Conservation (phyloP, 2,888 invertebrate species). For the Ornithoptera alexandrae region DNA sequence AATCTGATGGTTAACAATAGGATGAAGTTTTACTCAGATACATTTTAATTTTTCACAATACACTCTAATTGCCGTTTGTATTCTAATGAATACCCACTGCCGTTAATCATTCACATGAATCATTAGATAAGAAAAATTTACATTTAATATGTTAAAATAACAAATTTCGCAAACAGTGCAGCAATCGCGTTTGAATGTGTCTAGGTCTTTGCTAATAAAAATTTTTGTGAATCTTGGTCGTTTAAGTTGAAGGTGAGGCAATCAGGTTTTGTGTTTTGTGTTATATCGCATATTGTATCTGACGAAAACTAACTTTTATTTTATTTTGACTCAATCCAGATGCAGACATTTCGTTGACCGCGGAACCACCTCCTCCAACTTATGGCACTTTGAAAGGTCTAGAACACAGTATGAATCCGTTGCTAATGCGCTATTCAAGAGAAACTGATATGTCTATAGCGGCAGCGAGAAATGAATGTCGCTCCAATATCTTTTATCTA, state of each 20-base stretch:
- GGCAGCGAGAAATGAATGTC: constrained; percentile 87
- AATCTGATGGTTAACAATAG: too few relatives aligned
- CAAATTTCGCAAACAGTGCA: constrained; percentile 12
- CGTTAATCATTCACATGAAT: constrained; percentile 1
- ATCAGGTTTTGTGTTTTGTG: constrained; percentile 19
- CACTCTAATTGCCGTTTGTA: background rate
- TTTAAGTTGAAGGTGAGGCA: constrained; percentile 7
- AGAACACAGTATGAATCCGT: constrained; percentile 95
- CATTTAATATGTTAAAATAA: constrained; percentile 15
- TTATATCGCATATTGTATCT: background rate
- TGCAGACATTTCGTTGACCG: constrained; percentile 75
- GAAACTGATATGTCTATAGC: constrained; percentile 94
- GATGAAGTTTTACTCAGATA: too few relatives aligned
- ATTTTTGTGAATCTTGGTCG: constrained; percentile 6
- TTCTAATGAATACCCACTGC: background rate
- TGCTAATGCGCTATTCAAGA: constrained; percentile 92
- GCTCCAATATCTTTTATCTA: constrained; percentile 87
- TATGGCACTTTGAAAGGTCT: constrained; percentile 92
- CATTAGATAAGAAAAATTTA: constrained; percentile 10
- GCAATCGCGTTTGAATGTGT: constrained; percentile 22
- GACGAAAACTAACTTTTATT: background rate
- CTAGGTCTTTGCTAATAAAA: constrained; percentile 26
- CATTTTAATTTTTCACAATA: background rate
- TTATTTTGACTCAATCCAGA: constrained; percentile 44
- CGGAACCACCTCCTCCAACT: constrained; percentile 82